These are phyloP conservation scores for Sporophila hypoxantha DNA, from an alignment of 2,113 vertebrate genomes.

Conservation along the genomic window DNA sequence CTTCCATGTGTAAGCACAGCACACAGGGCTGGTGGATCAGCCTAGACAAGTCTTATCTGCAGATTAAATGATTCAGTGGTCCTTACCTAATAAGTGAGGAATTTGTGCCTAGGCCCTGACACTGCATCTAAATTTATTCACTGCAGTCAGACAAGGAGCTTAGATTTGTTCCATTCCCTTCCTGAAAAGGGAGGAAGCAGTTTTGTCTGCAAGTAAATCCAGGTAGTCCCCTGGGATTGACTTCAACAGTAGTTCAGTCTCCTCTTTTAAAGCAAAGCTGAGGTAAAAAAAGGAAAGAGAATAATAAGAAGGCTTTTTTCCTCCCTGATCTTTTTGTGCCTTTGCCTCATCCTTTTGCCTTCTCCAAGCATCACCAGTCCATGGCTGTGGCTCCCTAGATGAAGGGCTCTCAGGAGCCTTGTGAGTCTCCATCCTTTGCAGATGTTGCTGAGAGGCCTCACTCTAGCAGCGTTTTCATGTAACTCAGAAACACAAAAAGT, in stretches of 20 bases:
- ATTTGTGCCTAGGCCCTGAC: slow-evolving; percentile 37
- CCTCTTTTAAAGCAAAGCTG: neutral
- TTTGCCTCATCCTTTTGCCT: neutral
- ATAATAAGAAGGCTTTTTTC: neutral
- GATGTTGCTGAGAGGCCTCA: neutral
- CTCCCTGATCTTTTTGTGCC: neutral
- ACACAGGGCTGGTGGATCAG: neutral
- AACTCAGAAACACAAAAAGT: neutral
- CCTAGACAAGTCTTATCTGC: slow-evolving; percentile 41
- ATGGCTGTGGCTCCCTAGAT: neutral
- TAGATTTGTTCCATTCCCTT: slow-evolving; percentile 1
- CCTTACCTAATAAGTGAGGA: slow-evolving; percentile 51
- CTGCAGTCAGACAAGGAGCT: neutral
- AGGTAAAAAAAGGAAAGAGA: neutral
- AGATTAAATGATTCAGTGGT: slow-evolving; percentile 54
- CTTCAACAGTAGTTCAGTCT: neutral
- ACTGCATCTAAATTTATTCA: slow-evolving; percentile 18
- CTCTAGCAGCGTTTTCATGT: neutral
- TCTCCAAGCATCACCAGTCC: neutral
- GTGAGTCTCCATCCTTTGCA: neutral
- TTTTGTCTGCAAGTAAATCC: neutral
- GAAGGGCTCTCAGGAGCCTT: neutral
- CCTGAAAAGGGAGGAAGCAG: slow-evolving; percentile 14
- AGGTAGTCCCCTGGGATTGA: neutral
- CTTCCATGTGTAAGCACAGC: neutral